These are phyloP conservation scores for Sebastes diaconus DNA, from an alignment of 2,797 vertebrate species.

Conservation along the genomic window DNA sequence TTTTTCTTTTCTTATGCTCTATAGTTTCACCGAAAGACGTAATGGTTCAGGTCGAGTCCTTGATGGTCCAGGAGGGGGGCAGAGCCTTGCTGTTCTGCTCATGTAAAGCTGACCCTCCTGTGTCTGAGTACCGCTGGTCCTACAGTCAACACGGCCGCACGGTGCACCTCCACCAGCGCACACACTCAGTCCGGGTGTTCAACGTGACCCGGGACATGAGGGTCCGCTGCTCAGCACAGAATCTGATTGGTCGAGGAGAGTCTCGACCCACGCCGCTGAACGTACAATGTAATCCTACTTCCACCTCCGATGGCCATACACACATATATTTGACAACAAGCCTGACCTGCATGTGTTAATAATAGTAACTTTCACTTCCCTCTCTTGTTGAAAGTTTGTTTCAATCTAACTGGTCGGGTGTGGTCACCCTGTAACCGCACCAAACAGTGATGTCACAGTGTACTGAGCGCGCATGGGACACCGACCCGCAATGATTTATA, in stretches of 20 bases:
- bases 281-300: slow-evolving; percentile 78
- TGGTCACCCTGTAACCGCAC: background rate
- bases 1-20: background rate
- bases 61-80: slow-evolving; percentile 76
- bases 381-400: background rate
- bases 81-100: slow-evolving; percentile 77
- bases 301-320: background rate
- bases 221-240: slow-evolving; percentile 79
- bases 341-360: background rate
- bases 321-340: background rate
- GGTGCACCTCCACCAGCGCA: slow-evolving; percentile 51
- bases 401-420: background rate
- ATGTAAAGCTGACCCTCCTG: slow-evolving; percentile 84
- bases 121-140: slow-evolving; percentile 79
- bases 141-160: slow-evolving; percentile 65
- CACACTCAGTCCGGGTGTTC: slow-evolving; percentile 63
- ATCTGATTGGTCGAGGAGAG: slow-evolving; percentile 76
- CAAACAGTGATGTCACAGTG: background rate
- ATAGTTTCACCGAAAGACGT: slow-evolving; percentile 83
- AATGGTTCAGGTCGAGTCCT: slow-evolving; percentile 71
- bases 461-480: no score
- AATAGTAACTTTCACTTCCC: no score
- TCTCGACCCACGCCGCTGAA: slow-evolving; percentile 71
- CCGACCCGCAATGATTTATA: no score
- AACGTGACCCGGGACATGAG: slow-evolving; percentile 78